Evolutionary conservation across 2,113 vertebrate genomes (phyloP).

Genomic region (Sterrhoptilus dennistouni): DNA sequence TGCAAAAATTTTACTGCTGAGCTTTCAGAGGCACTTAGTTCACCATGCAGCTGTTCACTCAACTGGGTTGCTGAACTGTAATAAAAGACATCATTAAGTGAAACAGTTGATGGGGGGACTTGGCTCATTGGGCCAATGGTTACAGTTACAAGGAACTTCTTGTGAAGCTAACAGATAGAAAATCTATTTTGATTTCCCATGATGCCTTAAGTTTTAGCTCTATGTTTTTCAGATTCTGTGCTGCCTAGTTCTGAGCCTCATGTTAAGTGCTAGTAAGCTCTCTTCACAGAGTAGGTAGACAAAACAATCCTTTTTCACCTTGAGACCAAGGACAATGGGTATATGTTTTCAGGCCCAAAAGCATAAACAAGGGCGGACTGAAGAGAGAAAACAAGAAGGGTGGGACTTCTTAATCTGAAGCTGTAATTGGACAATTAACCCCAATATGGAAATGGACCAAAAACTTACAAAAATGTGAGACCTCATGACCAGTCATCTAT

Average conservation of each 20-base stretch:
- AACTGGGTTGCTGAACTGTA: neutral
- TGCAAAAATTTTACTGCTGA: neutral
- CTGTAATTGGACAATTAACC: neutral
- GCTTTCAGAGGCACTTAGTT: neutral
- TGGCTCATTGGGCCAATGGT: neutral
- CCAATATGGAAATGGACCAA: neutral
- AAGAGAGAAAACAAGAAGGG: neutral
- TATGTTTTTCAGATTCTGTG: neutral
- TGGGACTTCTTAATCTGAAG: neutral
- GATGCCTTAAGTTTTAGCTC: neutral
- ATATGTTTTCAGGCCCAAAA: neutral
- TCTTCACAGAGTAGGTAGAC: neutral
- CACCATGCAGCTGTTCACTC: neutral
- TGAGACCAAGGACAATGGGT: neutral
- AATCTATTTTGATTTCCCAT: neutral
- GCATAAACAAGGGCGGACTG: neutral
- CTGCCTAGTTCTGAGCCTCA: neutral
- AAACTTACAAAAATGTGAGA: neutral
- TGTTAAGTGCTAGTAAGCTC: neutral
- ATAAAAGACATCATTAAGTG: slow-evolving; percentile 10
- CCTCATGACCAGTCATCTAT: neutral
- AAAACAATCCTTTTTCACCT: neutral
- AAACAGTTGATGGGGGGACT: neutral
- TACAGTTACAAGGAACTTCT: neutral
- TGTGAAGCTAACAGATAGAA: neutral